phyloP scores from a whole-genome alignment of 2,113 vertebrate genomes.

The Columba janthina region DNA sequence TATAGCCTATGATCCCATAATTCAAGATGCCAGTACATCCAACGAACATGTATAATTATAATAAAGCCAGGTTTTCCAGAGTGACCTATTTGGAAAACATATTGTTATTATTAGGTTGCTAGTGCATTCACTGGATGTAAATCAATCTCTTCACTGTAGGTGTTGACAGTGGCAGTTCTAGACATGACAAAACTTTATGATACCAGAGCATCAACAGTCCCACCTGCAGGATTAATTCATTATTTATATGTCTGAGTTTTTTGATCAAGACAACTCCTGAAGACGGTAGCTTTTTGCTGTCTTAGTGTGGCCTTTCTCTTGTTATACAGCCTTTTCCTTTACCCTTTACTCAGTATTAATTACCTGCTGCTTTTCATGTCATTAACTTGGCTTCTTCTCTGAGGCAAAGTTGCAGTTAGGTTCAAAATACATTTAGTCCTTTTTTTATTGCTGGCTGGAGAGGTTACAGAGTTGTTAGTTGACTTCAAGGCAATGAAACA shows the following conservation, averaged over 20 bases:
- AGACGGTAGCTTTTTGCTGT: background rate
- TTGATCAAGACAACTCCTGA: background rate
- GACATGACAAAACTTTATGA: background rate
- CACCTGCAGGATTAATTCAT: background rate
- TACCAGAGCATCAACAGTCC: background rate
- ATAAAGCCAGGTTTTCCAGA: constrained; percentile 1
- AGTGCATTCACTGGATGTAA: constrained; percentile 5
- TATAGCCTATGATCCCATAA: background rate
- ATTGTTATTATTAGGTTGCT: constrained; percentile 42
- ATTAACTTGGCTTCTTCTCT: background rate
- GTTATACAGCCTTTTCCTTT: background rate
- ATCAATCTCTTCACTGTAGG: background rate
- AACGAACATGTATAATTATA: background rate
- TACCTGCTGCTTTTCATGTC: background rate
- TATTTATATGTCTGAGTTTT: background rate
- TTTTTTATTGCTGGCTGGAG: background rate
- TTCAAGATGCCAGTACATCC: background rate
- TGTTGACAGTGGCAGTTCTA: background rate
- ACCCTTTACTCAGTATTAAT: background rate
- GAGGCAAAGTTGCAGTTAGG: background rate
- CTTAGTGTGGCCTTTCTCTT: background rate
- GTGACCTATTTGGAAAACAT: constrained; percentile 1
- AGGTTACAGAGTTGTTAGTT: background rate
- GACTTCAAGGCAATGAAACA: background rate
- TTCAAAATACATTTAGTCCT: background rate